Evolutionary conservation across 2,797 vertebrate genomes (phyloP), one percentile per base, ranked within the genome.

Genomic region (Macrochelys suwanniensis): DNA sequence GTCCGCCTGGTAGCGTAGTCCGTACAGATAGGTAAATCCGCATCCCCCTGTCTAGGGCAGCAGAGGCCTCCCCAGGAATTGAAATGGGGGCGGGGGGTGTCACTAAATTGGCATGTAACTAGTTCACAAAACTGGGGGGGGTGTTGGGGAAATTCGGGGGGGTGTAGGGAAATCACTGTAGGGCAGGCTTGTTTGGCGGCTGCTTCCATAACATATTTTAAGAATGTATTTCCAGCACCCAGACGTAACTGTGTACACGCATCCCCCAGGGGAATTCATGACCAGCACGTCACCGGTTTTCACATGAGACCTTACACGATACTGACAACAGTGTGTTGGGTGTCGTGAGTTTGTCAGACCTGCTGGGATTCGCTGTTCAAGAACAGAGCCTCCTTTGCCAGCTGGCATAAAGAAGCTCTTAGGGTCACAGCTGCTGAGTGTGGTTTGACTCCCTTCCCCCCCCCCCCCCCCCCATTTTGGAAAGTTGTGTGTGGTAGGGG

Each of bases 161-260:
- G 37, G 37, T 42, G 37, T 42, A 42, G 37, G 37, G 37, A 42
- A 42, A 42, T 42, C 37, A 42, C 37, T 42, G 37, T 4, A 17
- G 61, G 19, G 19, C 65, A 71, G 19, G 65, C 65, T 11, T 68
- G 17, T 19, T 23, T 37, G 65, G 17, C n/a, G 6, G 19, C 19
- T 71, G n/a, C n/a, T 11, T 42, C 10, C 8, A 2, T 19, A n/a
- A 65, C 56, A 23, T 23, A 11, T 57, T 57, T 28, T 57, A 26
- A 57, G 56, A 57, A 26, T 13, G 28, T 7, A 11, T 61, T 61
- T 61, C 13, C 31, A 4, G 59, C 59, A 16, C 31, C 59, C 59
- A 4, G 1, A 7, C 13, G 11, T 61, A 31, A 61, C 12, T 15
- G 3, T 15, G 28, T 59, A 28, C 26, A 2, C 13, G 6, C 26